Percentiles rank a stretch among this genome's conserved stretches.
Conservation (phyloP, 2,797 vertebrate genomes). For the Coracias cyanogaster region DNA sequence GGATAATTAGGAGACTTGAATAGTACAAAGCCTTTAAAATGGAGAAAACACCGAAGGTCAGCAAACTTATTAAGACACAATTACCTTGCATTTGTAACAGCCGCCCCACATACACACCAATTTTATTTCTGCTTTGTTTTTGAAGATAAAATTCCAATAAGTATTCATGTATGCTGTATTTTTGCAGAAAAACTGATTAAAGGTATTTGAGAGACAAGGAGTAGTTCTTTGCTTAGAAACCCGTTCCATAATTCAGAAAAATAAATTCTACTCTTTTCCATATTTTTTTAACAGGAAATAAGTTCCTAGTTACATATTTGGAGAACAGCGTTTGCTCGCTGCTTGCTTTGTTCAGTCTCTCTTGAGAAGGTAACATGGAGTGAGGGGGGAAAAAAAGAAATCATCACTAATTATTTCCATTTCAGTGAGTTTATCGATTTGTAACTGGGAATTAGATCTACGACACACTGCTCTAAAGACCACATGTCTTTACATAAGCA, state of each 20-base stretch:
- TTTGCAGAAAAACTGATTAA: conserved; percentile 31
- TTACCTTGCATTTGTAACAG: conserved; percentile 33
- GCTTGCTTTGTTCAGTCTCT: background rate
- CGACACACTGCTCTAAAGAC: background rate
- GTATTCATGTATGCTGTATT: background rate
- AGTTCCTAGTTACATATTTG: background rate
- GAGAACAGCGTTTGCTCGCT: background rate
- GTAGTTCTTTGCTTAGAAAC: conserved; percentile 26
- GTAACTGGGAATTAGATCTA: background rate
- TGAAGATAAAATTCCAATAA: conserved; percentile 64
- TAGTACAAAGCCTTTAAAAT: conserved; percentile 51
- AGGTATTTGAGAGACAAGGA: background rate
- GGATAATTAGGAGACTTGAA: conserved; percentile 43
- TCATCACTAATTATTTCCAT: background rate
- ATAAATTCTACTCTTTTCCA: background rate
- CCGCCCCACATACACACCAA: background rate
- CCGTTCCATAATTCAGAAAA: conserved; percentile 35
- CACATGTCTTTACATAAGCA: background rate
- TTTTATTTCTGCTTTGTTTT: conserved; percentile 39
- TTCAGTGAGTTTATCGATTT: background rate
- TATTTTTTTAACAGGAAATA: conserved; percentile 12
- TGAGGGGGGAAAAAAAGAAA: background rate
- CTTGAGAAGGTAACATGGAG: background rate
- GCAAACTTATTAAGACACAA: conserved; percentile 52
- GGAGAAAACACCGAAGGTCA: conserved; percentile 41